A percentile compares a stretch with the other conserved stretches of the same genome.
phyloP scores from a whole-genome alignment of 2,888 invertebrate species.

The Eremobia ochroleuca region DNA sequence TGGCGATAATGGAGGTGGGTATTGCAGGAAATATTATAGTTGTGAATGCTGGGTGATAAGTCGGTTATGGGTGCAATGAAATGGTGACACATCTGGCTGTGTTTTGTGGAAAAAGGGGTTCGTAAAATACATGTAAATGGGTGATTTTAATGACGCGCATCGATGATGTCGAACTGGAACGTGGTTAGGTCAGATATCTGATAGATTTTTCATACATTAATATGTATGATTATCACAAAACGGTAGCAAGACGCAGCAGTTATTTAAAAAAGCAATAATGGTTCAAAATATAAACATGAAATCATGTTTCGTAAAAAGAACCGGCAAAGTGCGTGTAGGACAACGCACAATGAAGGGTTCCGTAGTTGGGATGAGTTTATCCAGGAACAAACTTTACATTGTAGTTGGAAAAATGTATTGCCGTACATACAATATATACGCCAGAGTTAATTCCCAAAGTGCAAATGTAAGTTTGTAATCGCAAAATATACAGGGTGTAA shows the following conservation, averaged over 20 bases:
- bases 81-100: not conserved
- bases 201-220: not conserved
- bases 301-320: not conserved
- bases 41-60: not conserved
- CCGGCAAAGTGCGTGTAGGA: not conserved
- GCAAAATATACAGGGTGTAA: too few relatives aligned
- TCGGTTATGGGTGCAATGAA: slow-evolving; percentile 4
- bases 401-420: too few relatives aligned
- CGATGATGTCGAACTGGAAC: not conserved
- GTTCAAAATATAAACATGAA: too few relatives aligned
- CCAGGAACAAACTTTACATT: too few relatives aligned
- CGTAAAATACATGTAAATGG: not conserved
- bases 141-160: not conserved
- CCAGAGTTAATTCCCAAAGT: too few relatives aligned
- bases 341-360: not conserved
- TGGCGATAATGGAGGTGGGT: slow-evolving; percentile 1
- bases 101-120: not conserved
- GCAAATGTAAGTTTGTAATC: not conserved
- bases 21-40: slow-evolving; percentile 13
- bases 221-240: not conserved
- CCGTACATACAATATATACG: too few relatives aligned
- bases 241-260: too few relatives aligned
- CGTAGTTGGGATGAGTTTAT: not conserved
- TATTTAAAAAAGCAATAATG: not conserved
- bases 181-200: not conserved